Evolutionary conservation across 2,888 invertebrate species (phyloP).

Genomic region (Trichacis sp.): DNA sequence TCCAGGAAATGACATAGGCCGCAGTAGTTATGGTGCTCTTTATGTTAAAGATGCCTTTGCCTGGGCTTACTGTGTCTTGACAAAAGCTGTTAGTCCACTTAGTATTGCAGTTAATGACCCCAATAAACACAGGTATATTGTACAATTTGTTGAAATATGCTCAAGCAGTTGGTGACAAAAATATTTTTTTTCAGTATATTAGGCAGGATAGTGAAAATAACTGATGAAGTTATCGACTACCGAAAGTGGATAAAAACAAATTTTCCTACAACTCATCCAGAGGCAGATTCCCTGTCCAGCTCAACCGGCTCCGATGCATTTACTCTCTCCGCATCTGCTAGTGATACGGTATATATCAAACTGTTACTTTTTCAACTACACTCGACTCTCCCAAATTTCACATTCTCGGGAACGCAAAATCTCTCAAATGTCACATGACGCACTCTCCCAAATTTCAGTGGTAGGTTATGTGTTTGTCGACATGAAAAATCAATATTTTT

Average conservation of each 20-base stretch:
- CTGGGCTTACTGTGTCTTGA: conserved; percentile 90
- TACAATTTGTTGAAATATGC: conserved; percentile 13
- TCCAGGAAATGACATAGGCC: conserved; percentile 96
- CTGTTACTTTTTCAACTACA: no score
- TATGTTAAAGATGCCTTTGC: conserved; percentile 94
- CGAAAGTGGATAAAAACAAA: conserved; percentile 76
- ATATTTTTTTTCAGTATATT: conserved; percentile 74
- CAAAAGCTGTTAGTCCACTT: conserved; percentile 78
- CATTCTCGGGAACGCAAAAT: no score
- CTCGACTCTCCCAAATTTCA: no score
- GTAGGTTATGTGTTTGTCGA: no score
- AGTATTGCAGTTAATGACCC: conserved; percentile 71
- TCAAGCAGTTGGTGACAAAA: not conserved
- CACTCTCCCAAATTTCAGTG: no score
- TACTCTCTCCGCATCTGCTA: conserved; percentile 66
- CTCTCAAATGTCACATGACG: no score
- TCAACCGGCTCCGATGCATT: conserved; percentile 67
- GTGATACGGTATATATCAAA: conserved; percentile 64
- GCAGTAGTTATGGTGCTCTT: conserved; percentile 94
- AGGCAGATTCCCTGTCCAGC: conserved; percentile 65
- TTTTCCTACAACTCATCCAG: conserved; percentile 61
- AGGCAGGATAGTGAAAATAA: conserved; percentile 91
- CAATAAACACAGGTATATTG: conserved; percentile 67
- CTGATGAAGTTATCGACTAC: conserved; percentile 89
- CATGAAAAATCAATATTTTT: no score